Conservation (phyloP, 2,888 invertebrate genomes). For the Phasia obesa region DNA sequence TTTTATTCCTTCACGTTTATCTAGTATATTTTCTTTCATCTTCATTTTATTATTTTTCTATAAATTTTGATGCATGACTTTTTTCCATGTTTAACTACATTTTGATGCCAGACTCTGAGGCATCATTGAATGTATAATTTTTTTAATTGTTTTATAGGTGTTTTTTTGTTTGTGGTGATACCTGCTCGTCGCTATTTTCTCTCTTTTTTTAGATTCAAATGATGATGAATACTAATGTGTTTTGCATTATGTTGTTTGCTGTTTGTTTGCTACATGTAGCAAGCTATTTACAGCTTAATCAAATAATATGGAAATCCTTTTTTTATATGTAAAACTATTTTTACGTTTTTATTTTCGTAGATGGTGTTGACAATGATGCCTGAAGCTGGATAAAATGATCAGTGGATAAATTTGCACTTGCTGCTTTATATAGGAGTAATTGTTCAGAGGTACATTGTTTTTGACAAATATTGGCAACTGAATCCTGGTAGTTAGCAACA, state of each 20-base stretch:
- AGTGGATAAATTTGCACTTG: slow-evolving; percentile 16
- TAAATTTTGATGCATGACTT: slow-evolving; percentile 11
- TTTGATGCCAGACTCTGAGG: slow-evolving; percentile 62
- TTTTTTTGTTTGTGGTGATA: slow-evolving; percentile 2
- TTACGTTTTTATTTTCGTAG: slow-evolving; percentile 20
- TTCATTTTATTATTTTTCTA: slow-evolving; percentile 27
- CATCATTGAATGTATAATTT: slow-evolving; percentile 55
- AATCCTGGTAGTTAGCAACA: background rate
- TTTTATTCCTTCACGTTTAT: slow-evolving; percentile 39
- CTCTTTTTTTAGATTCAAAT: slow-evolving; percentile 41
- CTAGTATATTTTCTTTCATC: slow-evolving; percentile 1
- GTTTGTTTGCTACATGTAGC: slow-evolving; percentile 48
- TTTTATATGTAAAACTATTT: slow-evolving; percentile 6
- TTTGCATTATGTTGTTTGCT: background rate
- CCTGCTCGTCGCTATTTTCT: slow-evolving; percentile 19
- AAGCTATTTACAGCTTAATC: slow-evolving; percentile 67
- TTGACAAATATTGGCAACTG: no score
- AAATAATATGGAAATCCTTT: slow-evolving; percentile 41
- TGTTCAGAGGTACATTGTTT: slow-evolving; percentile 9
- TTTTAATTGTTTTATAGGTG: slow-evolving; percentile 32
- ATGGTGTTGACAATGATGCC: slow-evolving; percentile 26
- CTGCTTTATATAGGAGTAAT: slow-evolving; percentile 6
- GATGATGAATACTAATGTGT: slow-evolving; percentile 55
- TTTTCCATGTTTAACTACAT: background rate
- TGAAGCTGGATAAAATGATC: slow-evolving; percentile 36